Evolutionary conservation across 53 echinoderm and acorn worm species (phyloP), one percentile per base, ranked within the genome.

Genomic region (Luidia sarsii): DNA sequence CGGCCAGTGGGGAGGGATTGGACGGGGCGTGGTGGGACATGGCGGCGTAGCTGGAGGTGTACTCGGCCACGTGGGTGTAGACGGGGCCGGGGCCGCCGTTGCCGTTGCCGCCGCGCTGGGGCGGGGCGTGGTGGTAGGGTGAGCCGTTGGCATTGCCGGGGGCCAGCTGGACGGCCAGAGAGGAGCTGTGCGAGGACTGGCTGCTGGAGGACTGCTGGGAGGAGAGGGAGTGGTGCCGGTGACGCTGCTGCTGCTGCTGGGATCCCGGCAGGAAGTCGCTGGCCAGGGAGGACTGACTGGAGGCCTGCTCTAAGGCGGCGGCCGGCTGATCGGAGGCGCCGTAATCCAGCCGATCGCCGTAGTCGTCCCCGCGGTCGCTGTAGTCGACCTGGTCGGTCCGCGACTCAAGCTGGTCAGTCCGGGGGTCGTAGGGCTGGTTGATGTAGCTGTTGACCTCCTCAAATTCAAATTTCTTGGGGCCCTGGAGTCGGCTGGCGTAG

Each of bases 201-300:
- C 94, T 94, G 57, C 91, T 94, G 19, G 87, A 91, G 29, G 94
- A 94, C 33, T 91, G 94, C 62, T 94, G 91, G 33, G 94, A 94
- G 53, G 91, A 94, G 38, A 91, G 79, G 19, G 94, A 94, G 64
- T 91, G 82, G 67, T 94, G 91, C 18, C 94, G 88, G 57, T 88
- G 88, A 36, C 90, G 75, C 6, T 62, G 39, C 41, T 7, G 6
- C n/a, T n/a, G n/a, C n/a, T n/a, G n/a, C n/a, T n/a, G n/a, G 27
- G 64, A 39, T 30, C 41, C 61, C 2, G 39, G 30, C 45, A 60
- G 77, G 33, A 48, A 77, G 46, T 77, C 85, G 29, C 81, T 71
- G n/a, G 67, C 41, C 13, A 67, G 22, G 8, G 82, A 80, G n/a
- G 83, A 84, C 28, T 84, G 72, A 38, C 53, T 64, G 51, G 84